Evolutionary conservation across 2,797 vertebrate genomes (phyloP), one percentile per base, ranked within the genome.

Genomic region (Danio aesculapii): DNA sequence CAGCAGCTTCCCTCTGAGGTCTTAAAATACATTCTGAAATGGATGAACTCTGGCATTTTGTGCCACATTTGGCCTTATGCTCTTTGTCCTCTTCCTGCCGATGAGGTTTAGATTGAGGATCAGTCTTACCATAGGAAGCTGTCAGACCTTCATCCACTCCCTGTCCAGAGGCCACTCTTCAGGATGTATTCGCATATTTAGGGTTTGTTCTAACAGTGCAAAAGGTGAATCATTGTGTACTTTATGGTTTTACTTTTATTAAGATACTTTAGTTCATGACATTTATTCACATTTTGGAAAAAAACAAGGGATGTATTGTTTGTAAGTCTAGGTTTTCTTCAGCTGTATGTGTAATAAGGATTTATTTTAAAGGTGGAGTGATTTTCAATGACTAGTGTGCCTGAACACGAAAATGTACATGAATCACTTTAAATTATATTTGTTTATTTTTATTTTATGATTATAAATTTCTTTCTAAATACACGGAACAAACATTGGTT

Each of bases 141-240:
- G 77, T 72, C 68, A 63, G 67, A 44, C 47, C 39, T 50, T 46
- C 57, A 30, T n/a, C 43, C 49, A 79, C 68, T 79, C 58, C 21
- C 39, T 12, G 41, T 46, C 68, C 68, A 79, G 58, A 71, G 47
- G 58, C 69, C 49, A 46, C 49, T 79, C 49, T 19, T 79, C 41
- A 63, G 50, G 39, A 77, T 47, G 46, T 14, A 41, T 69, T 69
- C 55, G 17, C 16, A 41, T 78, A 57, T 46, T 58, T 5, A 6
- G 52, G 17, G 75, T 77, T 77, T 69, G 53, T 59, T 78, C 44
- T 11, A 61, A 79, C 77, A 72, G 69, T 79, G 69, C 58, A 39
- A 79, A 72, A 64, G 68, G 58, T 72, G 68, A 79, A 72, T 53
- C 57, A 71, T 52, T 75, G 59, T 75, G 21, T 71, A 21, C 30